Evolutionary conservation across 2,888 invertebrate genomes (phyloP), one percentile per base, ranked within the genome.

Genomic region (Rotaria socialis): DNA sequence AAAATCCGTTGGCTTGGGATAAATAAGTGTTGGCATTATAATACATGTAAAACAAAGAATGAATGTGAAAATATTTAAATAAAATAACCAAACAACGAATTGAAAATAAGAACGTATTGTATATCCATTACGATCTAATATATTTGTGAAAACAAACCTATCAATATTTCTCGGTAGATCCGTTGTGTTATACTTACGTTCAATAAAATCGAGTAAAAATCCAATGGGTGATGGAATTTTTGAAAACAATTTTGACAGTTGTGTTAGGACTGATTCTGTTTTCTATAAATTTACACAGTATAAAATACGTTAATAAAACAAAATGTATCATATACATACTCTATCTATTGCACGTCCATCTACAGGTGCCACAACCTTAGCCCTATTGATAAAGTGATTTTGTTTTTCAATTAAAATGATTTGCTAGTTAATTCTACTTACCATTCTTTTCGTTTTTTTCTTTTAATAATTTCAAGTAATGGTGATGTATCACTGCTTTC

Each of bases 51-150:
- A 80, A 43, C 47, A 80, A 43, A 80, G 2, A 24, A 80, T 8
- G 47, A 80, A 80, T n/a, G 80, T 80, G 14, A 80, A 80, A 24
- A 80, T 43, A 47, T 80, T 80, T 16, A 80, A 47, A 47, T 80
- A 80, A n/a, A 80, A 80, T 47, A 80, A 47, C 80, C 80, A 80
- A n/a, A 80, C 22, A n/a, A 80, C n/a, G 47, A 80, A 80, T 80
- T 80, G 47, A 80, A 47, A 80, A 47, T 80, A 80, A 14, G 80
- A 80, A 47, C 80, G 80, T 22, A 80, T 80, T n/a, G 80, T 80
- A 47, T 24, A 80, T 47, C 80, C 80, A 80, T 22, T 2, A 47
- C n/a, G 43, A n/a, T 80, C 80, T 80, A 47, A 47, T 41, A 27
- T 35, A 11, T 35, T 8, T 4, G 47, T 7, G 11, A 74, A 14